Evolutionary conservation across 1,140 invertebrate genomes (phyloP).

Genomic region (Nasonia giraulti): DNA sequence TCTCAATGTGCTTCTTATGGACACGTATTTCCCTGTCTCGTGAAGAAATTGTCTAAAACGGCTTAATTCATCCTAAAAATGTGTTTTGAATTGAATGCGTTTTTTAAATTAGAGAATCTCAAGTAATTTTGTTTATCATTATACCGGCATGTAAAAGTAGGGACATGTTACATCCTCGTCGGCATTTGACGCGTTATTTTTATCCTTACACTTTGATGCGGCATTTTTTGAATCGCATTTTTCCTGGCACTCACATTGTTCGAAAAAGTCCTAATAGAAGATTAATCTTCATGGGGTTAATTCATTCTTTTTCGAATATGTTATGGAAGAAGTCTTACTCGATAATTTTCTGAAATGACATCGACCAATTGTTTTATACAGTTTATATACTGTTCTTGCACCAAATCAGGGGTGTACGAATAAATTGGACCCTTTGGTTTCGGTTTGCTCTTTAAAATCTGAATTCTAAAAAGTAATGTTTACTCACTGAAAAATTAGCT

Average conservation of each 20-base stretch:
- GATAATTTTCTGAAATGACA: constrained; percentile 57
- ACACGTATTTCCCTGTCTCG: constrained; percentile 58
- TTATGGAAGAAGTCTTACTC: constrained; percentile 49
- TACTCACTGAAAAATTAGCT: neutral
- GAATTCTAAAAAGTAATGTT: constrained; percentile 11
- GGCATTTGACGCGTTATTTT: neutral
- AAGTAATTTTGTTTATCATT: neutral
- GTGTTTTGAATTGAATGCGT: neutral
- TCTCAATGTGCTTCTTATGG: constrained; percentile 55
- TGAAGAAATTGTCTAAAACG: constrained; percentile 62
- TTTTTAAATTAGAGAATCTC: neutral
- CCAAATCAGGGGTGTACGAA: constrained; percentile 56
- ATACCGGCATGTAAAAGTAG: constrained; percentile 34
- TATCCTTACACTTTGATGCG: neutral
- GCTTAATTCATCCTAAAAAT: constrained; percentile 60
- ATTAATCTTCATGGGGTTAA: neutral
- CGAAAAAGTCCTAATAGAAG: constrained; percentile 28
- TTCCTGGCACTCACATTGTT: constrained; percentile 14
- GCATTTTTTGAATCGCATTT: neutral
- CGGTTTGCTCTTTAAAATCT: constrained; percentile 37
- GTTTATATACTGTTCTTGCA: constrained; percentile 55
- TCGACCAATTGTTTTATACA: constrained; percentile 57
- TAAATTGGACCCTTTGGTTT: constrained; percentile 41
- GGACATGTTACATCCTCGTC: constrained; percentile 2
- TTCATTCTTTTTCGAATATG: neutral